Conservation (phyloP, 2,797 vertebrate species). For the Hoplostethus mediterraneus region DNA sequence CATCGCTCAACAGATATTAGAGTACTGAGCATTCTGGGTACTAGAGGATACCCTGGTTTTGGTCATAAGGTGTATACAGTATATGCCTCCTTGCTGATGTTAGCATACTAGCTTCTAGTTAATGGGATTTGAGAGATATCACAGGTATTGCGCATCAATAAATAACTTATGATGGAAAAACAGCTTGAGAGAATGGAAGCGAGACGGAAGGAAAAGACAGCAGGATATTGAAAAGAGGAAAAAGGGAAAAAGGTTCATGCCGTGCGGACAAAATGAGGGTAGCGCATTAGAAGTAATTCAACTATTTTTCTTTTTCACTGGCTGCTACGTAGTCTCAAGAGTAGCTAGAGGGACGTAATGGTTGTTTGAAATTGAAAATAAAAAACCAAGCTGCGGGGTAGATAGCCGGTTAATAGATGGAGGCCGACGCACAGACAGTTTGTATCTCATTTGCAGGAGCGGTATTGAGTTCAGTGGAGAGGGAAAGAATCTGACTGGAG, state of each 20-base stretch:
- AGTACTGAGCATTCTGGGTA: background rate
- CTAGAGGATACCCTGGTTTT: too few relatives aligned
- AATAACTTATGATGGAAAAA: slow-evolving; percentile 13
- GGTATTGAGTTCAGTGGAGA: slow-evolving; percentile 18
- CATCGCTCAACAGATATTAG: slow-evolving; percentile 31
- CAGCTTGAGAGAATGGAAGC: too few relatives aligned
- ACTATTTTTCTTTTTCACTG: slow-evolving; percentile 28
- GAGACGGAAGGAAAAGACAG: background rate
- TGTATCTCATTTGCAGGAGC: slow-evolving; percentile 38
- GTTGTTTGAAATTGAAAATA: slow-evolving; percentile 1
- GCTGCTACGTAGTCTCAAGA: slow-evolving; percentile 15
- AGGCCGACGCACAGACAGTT: slow-evolving; percentile 8
- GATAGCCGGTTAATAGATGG: slow-evolving; percentile 17
- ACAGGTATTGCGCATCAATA: background rate
- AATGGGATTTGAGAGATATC: background rate
- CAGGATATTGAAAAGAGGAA: slow-evolving; percentile 44
- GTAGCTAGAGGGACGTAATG: slow-evolving; percentile 11
- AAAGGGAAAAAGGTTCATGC: background rate
- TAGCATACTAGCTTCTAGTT: too few relatives aligned
- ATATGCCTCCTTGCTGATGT: background rate
- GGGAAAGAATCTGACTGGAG: slow-evolving; percentile 53
- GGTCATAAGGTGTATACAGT: background rate
- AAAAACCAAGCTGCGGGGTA: background rate
- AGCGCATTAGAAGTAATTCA: slow-evolving; percentile 39
- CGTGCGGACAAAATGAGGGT: slow-evolving; percentile 13